phyloP scores from a whole-genome alignment of 2,113 vertebrate genomes.

The Atractosteus spatula region DNA sequence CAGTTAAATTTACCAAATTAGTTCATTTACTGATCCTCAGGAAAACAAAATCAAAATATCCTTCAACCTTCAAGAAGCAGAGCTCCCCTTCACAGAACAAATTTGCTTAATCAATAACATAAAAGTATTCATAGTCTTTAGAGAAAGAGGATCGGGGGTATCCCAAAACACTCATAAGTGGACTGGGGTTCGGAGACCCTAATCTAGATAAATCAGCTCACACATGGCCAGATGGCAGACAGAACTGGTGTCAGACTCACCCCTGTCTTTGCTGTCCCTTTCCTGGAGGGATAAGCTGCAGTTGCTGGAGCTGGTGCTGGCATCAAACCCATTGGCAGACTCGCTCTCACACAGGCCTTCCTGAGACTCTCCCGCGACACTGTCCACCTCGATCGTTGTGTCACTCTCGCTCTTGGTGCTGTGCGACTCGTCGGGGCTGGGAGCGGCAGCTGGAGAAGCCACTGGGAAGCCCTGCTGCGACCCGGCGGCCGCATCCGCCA shows the following conservation, averaged over 20 bases:
- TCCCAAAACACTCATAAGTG: too few relatives aligned
- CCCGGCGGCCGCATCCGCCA: constrained; percentile 41
- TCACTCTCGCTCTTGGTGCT: constrained; percentile 71
- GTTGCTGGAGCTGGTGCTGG: constrained; percentile 68
- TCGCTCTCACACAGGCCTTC: constrained; percentile 78
- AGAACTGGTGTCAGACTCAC: constrained; percentile 42
- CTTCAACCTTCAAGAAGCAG: too few relatives aligned
- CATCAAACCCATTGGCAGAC: constrained; percentile 76
- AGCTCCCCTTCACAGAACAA: too few relatives aligned
- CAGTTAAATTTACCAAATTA: too few relatives aligned
- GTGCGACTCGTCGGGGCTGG: constrained; percentile 75
- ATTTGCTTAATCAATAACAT: too few relatives aligned
- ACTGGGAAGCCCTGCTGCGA: constrained; percentile 53
- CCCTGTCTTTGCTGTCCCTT: constrained; percentile 75
- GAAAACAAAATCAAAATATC: too few relatives aligned
- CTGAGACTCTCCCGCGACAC: constrained; percentile 72
- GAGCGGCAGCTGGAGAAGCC: constrained; percentile 61
- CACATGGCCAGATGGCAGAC: not conserved
- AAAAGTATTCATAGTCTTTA: not conserved
- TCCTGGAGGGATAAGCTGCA: constrained; percentile 73
- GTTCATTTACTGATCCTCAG: too few relatives aligned
- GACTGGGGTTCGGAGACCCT: too few relatives aligned
- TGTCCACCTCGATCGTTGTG: constrained; percentile 80
- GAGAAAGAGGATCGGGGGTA: not conserved
- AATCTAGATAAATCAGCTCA: too few relatives aligned